Conservation (phyloP, 2,113 vertebrate species). For the Melanerpes formicivorus region DNA sequence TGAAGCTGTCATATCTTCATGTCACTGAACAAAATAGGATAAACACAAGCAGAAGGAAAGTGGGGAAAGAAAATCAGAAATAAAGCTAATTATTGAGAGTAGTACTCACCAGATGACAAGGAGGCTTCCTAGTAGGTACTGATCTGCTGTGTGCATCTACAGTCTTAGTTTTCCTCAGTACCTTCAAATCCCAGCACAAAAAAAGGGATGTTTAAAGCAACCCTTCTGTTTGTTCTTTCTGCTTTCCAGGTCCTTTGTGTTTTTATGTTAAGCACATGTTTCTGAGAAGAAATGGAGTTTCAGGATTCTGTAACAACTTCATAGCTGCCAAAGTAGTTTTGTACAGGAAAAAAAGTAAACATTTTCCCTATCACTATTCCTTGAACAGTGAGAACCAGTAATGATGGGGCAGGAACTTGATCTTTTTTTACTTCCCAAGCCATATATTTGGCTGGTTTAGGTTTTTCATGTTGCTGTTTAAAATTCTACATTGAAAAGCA, state of each 20-base stretch:
- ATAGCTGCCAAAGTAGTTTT: not conserved
- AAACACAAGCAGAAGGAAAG: not conserved
- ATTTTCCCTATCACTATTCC: not conserved
- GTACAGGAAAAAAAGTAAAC: not conserved
- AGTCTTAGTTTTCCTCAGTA: not conserved
- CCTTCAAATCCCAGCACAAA: not conserved
- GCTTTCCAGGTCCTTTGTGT: not conserved
- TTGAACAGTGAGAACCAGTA: not conserved
- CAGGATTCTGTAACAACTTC: not conserved
- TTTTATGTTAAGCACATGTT: not conserved
- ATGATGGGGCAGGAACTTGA: not conserved
- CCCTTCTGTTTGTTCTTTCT: not conserved
- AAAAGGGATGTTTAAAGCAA: not conserved
- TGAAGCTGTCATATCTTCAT: not conserved
- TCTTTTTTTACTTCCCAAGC: not conserved
- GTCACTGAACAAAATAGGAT: not conserved
- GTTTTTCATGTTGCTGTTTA: not conserved
- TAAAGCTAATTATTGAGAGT: not conserved
- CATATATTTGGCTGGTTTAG: not conserved
- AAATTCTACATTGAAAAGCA: not conserved
- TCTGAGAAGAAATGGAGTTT: not conserved
- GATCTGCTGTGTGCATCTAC: not conserved
- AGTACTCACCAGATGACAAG: not conserved
- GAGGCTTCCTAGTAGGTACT: not conserved
- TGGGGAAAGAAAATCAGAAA: not conserved